Conservation (phyloP, 1,140 invertebrate species). For the Heliconius eleuchia region DNA sequence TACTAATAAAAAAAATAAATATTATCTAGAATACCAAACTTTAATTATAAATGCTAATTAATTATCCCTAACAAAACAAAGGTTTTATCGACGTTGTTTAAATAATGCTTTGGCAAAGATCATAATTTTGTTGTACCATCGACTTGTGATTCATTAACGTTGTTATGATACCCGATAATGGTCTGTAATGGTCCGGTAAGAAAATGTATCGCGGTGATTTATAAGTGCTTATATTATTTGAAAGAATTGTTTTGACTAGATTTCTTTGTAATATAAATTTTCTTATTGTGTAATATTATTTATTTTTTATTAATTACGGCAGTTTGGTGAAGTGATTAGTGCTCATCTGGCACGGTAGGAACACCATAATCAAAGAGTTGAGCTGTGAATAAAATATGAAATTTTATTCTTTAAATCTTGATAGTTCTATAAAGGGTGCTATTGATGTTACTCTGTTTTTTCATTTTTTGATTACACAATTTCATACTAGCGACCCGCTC, state of each 20-base stretch:
- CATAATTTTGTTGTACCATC: slow-evolving; percentile 4
- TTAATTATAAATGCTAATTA: slow-evolving; percentile 17
- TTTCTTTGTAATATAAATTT: no score
- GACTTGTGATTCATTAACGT: slow-evolving; percentile 13
- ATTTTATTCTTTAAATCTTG: no score
- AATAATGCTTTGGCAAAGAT: slow-evolving; percentile 13
- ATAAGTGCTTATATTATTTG: not conserved
- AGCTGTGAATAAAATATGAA: no score
- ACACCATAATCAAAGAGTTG: no score
- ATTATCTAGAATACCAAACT: not conserved
- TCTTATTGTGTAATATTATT: no score
- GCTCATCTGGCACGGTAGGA: no score
- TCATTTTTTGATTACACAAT: no score
- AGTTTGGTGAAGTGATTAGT: no score
- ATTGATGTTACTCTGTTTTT: no score
- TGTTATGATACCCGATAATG: slow-evolving; percentile 9
- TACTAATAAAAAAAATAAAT: not conserved
- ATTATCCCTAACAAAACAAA: slow-evolving; percentile 21
- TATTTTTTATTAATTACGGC: no score
- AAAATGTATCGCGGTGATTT: not conserved
- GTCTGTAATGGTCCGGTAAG: not conserved
- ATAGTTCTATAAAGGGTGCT: no score
- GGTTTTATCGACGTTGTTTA: slow-evolving; percentile 15
- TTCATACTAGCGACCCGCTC: no score
- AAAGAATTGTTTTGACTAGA: not conserved